Evolutionary conservation across 1,140 invertebrate species (phyloP), one percentile per base, ranked within the genome.

Genomic region (Nasonia vitripennis): DNA sequence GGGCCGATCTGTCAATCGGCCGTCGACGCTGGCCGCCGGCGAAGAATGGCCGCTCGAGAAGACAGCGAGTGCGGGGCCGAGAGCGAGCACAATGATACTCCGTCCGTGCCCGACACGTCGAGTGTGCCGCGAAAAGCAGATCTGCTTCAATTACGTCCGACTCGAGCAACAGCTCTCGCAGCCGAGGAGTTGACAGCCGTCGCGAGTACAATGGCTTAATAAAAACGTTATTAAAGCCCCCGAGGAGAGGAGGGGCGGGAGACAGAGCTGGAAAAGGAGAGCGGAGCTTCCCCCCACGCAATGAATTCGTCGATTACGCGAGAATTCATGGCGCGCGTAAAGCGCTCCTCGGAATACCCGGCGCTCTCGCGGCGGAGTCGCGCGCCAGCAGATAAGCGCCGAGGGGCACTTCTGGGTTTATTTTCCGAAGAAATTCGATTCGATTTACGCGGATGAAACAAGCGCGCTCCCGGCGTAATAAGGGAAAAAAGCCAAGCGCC

Each of bases 391-490:
- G 84, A 78, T 74, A 80, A 86, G 79, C 84, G 51, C 84, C 41
- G 34, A 71, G 78, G 79, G 79, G 71, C 79, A 86, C 84, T 86
- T 86, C 84, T 86, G 79, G 79, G 51, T 86, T 86, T 86, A 86
- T 86, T 86, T 86, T 81, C 84, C 84, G 84, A 81, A 81, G 84
- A 86, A 85, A 86, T 86, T 86, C 84, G 84, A 86, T 86, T 86
- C 84, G 84, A 86, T 86, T 86, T 86, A 86, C 84, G 84, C 74
- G 84, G 71, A 68, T 81, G 84, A 85, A 85, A 85, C 84, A 85
- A 81, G 84, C 78, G n/a, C 23, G 41, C 51, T 5, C 37, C 55
- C 67, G 55, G 3, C 34, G 34, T 85, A 81, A 86, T 86, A 86
- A 86, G 84, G 82, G 84, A 62, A 81, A 79, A 81, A 83, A 9